Conservation (phyloP, 1,140 invertebrate genomes). For the Pteromalus puparum region DNA sequence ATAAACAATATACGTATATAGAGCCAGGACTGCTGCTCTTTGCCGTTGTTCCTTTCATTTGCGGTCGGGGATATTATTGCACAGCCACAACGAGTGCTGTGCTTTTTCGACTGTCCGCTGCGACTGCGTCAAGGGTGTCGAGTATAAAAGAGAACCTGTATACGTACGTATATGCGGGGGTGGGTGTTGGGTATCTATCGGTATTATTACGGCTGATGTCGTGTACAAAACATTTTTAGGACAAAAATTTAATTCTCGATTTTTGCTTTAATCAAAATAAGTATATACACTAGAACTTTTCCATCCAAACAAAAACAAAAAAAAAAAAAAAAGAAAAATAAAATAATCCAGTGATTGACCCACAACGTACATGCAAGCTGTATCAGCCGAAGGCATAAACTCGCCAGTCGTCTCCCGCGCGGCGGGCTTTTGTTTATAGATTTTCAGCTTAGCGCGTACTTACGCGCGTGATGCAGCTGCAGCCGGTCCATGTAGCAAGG, state of each 20-base stretch:
- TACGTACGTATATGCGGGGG: no score
- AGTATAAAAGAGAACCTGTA: not conserved
- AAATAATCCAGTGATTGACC: not conserved
- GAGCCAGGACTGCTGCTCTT: not conserved
- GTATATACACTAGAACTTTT: no score
- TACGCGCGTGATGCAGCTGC: conserved; percentile 21
- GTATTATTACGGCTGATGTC: not conserved
- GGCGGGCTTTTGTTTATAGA: conserved; percentile 22
- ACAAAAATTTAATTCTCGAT: no score
- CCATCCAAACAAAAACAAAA: no score
- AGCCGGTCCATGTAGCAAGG: not conserved
- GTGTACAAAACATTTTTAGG: no score
- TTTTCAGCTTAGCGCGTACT: conserved; percentile 41
- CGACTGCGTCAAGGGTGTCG: not conserved
- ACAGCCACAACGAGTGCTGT: not conserved
- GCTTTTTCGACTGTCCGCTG: no score
- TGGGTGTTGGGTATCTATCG: not conserved
- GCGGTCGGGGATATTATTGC: not conserved
- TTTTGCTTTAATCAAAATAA: no score
- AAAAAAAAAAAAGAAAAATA: no score
- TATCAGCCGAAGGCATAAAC: not conserved
- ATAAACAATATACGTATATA: not conserved
- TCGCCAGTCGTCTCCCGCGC: not conserved
- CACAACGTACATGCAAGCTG: not conserved
- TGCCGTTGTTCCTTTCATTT: not conserved